Evolutionary conservation across 1,140 invertebrate species (phyloP).

Genomic region (Lanistes nyassanus): DNA sequence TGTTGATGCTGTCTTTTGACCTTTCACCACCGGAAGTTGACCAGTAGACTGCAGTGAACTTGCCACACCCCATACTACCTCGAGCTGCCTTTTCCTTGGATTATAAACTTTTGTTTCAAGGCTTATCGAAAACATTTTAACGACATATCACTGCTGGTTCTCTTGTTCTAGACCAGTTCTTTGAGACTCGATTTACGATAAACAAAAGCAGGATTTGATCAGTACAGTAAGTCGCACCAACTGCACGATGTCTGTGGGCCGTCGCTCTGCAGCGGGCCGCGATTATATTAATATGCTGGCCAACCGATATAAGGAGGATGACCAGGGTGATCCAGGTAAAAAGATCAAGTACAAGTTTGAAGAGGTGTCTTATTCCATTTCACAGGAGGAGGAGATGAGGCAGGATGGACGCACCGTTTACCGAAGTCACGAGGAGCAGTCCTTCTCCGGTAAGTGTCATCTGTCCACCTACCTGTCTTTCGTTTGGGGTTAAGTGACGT

Average conservation of each 20-base stretch:
- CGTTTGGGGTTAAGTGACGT: slow-evolving; percentile 22
- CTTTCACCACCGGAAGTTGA: too few relatives aligned
- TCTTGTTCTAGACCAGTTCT: neutral
- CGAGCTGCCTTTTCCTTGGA: too few relatives aligned
- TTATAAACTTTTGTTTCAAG: too few relatives aligned
- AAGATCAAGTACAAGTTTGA: slow-evolving; percentile 8
- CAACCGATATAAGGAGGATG: neutral
- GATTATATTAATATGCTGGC: slow-evolving; percentile 16
- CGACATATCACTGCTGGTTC: neutral
- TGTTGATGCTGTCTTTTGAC: too few relatives aligned
- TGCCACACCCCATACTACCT: too few relatives aligned
- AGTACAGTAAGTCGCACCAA: neutral
- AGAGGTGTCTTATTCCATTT: slow-evolving; percentile 18
- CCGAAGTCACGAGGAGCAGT: slow-evolving; percentile 22
- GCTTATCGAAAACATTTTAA: neutral
- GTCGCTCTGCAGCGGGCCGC: neutral
- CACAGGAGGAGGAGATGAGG: slow-evolving; percentile 28
- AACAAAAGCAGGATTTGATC: neutral
- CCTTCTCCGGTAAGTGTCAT: slow-evolving; percentile 24
- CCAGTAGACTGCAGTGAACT: too few relatives aligned
- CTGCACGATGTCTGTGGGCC: neutral
- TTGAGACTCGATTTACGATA: neutral
- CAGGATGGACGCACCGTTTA: slow-evolving; percentile 25
- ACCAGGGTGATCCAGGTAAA: neutral
- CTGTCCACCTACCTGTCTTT: neutral